These are phyloP conservation scores for Paedocypris sp. DNA, from an alignment of 2,113 vertebrate species.

Conservation along the genomic window DNA sequence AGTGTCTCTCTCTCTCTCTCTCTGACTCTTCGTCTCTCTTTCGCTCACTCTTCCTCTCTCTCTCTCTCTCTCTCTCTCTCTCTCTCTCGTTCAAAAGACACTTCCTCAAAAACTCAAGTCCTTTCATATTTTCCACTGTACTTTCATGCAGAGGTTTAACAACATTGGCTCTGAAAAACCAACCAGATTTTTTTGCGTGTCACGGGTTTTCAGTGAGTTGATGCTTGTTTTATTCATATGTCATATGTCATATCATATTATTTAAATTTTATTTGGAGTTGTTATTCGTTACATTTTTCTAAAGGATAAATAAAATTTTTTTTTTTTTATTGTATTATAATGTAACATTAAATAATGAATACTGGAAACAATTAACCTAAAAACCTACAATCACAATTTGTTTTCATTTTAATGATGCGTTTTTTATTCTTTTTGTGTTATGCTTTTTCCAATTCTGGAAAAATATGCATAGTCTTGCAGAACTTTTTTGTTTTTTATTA, in stretches of 20 bases:
- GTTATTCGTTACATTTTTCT: no score
- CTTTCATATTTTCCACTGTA: slow-evolving; percentile 13
- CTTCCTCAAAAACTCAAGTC: slow-evolving; percentile 11
- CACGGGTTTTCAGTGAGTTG: neutral
- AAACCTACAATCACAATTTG: no score
- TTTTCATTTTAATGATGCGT: no score
- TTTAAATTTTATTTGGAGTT: neutral
- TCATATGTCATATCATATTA: neutral
- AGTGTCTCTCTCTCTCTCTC: neutral
- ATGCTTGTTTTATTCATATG: neutral
- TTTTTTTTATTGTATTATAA: no score
- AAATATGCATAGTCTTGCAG: no score
- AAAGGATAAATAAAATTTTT: no score
- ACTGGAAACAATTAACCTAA: no score
- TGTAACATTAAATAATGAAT: no score
- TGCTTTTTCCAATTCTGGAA: no score
- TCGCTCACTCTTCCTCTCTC: slow-evolving; percentile 32
- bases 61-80: neutral
- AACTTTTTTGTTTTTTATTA: no score
- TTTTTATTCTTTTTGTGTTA: no score
- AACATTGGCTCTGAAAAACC: neutral
- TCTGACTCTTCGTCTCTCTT: slow-evolving; percentile 13
- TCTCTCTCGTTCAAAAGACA: slow-evolving; percentile 2
- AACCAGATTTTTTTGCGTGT: neutral
- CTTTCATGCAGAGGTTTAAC: neutral